Conservation (phyloP, 1,140 invertebrate genomes). For the Drosophila virilis region DNA sequence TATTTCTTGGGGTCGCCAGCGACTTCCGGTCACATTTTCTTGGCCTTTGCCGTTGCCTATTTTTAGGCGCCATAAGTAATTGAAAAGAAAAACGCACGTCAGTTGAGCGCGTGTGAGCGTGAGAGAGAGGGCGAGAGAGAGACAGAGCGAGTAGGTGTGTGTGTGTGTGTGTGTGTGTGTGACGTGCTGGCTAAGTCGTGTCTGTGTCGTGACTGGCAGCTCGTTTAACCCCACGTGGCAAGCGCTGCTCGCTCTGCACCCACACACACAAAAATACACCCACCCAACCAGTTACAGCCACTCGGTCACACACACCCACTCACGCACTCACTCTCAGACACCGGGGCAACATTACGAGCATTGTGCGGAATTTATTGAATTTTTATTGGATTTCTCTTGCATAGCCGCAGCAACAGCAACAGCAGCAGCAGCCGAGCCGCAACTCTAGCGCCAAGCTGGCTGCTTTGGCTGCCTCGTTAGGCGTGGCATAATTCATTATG, state of each 20-base stretch:
- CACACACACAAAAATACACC: constrained; percentile 6
- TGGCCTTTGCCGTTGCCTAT: constrained; percentile 61
- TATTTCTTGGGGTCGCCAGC: constrained; percentile 58
- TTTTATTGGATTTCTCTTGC: constrained; percentile 78
- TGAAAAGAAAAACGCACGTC: constrained; percentile 42
- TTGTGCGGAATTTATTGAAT: constrained; percentile 80
- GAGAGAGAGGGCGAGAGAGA: too few relatives aligned
- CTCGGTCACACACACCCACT: background rate
- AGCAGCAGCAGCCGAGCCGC: constrained; percentile 10
- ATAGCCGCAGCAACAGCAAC: constrained; percentile 23
- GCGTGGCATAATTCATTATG: constrained; percentile 82
- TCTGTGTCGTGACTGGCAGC: constrained; percentile 32
- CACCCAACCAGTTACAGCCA: too few relatives aligned
- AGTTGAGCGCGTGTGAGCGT: constrained; percentile 1
- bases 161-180: constrained; percentile 1
- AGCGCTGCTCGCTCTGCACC: constrained; percentile 22
- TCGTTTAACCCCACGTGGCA: constrained; percentile 48
- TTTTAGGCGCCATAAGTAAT: constrained; percentile 64
- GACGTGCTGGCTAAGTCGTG: constrained; percentile 34
- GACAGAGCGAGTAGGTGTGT: too few relatives aligned
- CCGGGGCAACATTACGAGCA: constrained; percentile 43
- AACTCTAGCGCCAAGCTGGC: constrained; percentile 57
- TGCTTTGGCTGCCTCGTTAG: constrained; percentile 70
- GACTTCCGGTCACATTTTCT: constrained; percentile 64
- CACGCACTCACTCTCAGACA: constrained; percentile 13